Evolutionary conservation across 92 coral and sea anemone genomes (phyloP), one percentile per base, ranked within the genome.

Genomic region (Porites cylindrica): DNA sequence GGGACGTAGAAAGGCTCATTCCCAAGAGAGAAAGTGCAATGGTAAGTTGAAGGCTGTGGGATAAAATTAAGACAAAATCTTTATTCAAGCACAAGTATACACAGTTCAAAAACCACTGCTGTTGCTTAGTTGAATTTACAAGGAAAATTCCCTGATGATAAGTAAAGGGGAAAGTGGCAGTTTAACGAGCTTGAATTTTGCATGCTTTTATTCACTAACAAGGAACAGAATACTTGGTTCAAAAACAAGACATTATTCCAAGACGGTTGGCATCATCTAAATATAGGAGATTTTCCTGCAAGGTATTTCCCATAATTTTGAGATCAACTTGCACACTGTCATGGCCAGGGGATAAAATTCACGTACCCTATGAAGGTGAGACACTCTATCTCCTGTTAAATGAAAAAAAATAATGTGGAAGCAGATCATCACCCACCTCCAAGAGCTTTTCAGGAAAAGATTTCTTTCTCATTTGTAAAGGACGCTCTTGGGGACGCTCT

Each of bases 321-420:
- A 90, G 83, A 84, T 79, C 71, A 73, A 19, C 72, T 77, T 21
- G 53, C 84, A 1, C 83, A 90, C 47, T 81, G 66, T 14, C 86
- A 90, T 72, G 89, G 89, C 71, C 86, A 85, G 71, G 90, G 87
- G 70, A 71, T 81, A 60, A 90, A 90, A 74, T 73, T 90, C 1
- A 75, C 77, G 16, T 85, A 84, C 76, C 90, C 90, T 4, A 86
- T 90, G 38, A 90, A 85, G 56, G 66, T 70, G 8, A 80, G 90
- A 47, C 64, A 12, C 51, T 80, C 51, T 80, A 80, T 90, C 66
- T 26, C 80, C 82, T 90, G 91, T 85, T 90, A 89, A 18, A 80
- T 86, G 18, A n/a, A 14, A 85, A 85, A 26, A 26, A 26, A 85
- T 29, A 75, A 67, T 68, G 60, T 65, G 9, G 69, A 61, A 21